Percentiles rank a stretch among this genome's conserved stretches.
Evolutionary conservation across 35 echinoderm and acorn worm genomes (phyloP).

Genomic region (Ophiothrix spiculata): DNA sequence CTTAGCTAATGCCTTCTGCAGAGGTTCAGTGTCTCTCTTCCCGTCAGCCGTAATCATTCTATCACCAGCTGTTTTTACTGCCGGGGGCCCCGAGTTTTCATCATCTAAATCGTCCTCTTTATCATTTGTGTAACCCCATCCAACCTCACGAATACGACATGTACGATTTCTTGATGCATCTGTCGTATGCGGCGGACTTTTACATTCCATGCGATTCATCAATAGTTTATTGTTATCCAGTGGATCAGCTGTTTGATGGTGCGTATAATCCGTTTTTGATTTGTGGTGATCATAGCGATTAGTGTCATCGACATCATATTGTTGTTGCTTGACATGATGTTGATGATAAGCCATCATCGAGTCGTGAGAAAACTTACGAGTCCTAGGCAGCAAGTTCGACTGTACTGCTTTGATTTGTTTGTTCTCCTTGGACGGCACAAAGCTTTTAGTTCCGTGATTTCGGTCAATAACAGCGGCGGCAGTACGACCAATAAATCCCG

Average conservation of each 20-base stretch:
- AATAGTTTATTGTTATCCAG: neutral
- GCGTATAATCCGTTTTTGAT: neutral
- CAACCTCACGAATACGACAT: neutral
- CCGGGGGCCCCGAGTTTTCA: neutral
- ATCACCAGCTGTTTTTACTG: conserved; percentile 1
- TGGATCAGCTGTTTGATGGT: neutral
- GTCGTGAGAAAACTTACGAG: neutral
- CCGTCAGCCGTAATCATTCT: conserved; percentile 11
- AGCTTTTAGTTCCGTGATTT: neutral
- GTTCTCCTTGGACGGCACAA: neutral
- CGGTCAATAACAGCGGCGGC: neutral
- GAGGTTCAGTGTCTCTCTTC: conserved; percentile 2
- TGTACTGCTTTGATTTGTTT: neutral
- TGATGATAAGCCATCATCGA: neutral
- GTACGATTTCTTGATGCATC: neutral
- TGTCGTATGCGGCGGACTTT: conserved; percentile 10
- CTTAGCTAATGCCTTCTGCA: neutral
- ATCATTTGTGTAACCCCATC: neutral
- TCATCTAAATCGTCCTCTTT: neutral
- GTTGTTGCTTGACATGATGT: neutral
- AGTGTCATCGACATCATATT: too few species aligned
- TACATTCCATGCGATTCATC: neutral
- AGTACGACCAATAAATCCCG: neutral
- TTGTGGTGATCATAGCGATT: neutral
- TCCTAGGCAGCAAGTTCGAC: neutral